Evolutionary conservation across 2,888 invertebrate genomes (phyloP), one percentile per base, ranked within the genome.

Genomic region (Ptilodon capucinus): DNA sequence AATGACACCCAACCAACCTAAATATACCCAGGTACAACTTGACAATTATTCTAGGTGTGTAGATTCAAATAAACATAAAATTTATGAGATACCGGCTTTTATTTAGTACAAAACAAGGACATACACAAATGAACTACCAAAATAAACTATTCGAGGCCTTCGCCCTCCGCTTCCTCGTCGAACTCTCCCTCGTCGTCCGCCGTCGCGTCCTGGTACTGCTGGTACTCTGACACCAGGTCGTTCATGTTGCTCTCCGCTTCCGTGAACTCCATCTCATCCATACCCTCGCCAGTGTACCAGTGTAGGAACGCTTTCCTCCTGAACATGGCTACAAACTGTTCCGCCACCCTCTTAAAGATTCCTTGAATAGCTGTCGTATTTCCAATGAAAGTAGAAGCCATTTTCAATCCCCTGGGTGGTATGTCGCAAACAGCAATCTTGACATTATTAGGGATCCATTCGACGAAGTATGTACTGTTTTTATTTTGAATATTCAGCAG

Each of bases 251-350:
- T 95, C 79, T 97, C 97, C 0, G 97, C 97, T 84, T 97, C 97
- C 1, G 96, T 96, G 91, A 97, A 97, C 85, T 97, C 97, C 95
- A 96, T 95, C 78, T 97, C 97, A 74, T 97, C 97, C 97, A 97
- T 97, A 62, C 97, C 97, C 79, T 97, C 97, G 46, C 96, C 97
- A 30, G 96, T 96, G 88, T 97, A 98, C 98, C 98, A 98, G 92
- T 98, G 98, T 70, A 98, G 93, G 94, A 98, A 98, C 74, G 98
- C 98, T 91, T 97, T 98, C 73, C 98, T 94, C 71, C 97, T 93
- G 93, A 98, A 98, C 98, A 98, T 97, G 68, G 97, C 96, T 46
- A 95, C 94, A 76, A 97, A 97, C 82, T 97, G 97, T 76, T 96
- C 96, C 16, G 95, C 94, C 65, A 97, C 94, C 80, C 97, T 93